Percentiles rank a stretch among this genome's conserved stretches.
These are phyloP conservation scores for Chironomus tentans DNA, from an alignment of 2,888 invertebrate genomes.

Conservation along the genomic window DNA sequence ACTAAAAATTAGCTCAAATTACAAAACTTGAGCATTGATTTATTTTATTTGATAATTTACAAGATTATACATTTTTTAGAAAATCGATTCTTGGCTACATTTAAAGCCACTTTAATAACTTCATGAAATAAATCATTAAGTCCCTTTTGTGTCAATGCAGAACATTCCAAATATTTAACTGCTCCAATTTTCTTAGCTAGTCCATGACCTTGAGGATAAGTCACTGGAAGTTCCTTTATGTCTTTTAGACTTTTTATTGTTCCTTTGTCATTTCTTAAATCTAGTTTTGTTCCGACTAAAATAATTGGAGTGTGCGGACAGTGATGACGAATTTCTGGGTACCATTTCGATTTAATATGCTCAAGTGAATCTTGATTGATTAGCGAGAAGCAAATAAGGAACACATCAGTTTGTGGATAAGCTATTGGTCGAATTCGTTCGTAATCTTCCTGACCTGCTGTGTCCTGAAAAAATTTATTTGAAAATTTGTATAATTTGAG, in stretches of 20 bases:
- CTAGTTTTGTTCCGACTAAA: constrained; percentile 91
- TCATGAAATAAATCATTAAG: background rate
- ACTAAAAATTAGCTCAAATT: too few relatives aligned
- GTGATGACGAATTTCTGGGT: constrained; percentile 98
- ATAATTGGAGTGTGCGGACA: constrained; percentile 98
- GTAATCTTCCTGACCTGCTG: constrained; percentile 84
- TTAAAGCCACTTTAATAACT: background rate
- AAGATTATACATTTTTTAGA: too few relatives aligned
- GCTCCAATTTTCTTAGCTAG: background rate
- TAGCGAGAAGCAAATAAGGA: constrained; percentile 96
- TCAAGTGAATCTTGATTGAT: constrained; percentile 99
- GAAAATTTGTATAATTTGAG: too few relatives aligned
- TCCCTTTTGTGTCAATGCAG: background rate
- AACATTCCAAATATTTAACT: background rate
- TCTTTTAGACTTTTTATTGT: background rate
- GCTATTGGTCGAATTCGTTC: constrained; percentile 91
- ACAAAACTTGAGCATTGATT: background rate
- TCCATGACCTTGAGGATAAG: background rate
- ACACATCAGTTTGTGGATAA: constrained; percentile 97
- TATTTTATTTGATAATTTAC: too few relatives aligned
- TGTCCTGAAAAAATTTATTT: background rate
- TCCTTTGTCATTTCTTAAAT: background rate
- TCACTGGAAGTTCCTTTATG: background rate
- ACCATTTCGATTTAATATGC: constrained; percentile 99
- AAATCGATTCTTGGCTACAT: too few relatives aligned